Evolutionary conservation across 2,888 invertebrate species (phyloP), one percentile per base, ranked within the genome.

Genomic region (Ditula angustiorana): DNA sequence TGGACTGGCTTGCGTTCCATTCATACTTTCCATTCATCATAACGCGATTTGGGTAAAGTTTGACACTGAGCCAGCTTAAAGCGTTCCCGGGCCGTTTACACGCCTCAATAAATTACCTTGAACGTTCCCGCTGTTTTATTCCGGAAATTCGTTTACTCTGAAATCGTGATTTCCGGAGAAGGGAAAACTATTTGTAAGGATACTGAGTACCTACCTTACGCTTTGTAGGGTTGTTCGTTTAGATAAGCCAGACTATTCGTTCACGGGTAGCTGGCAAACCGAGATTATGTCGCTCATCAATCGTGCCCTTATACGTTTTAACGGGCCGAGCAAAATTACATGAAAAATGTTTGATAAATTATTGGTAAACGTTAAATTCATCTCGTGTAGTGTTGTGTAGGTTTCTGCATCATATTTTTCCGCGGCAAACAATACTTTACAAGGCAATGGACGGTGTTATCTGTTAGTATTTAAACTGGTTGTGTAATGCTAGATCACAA

Each of bases 11-110:
- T 0, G 41, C 49, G 57, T 52, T 52, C 41, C 63, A 53, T 59
- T 64, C 64, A 59, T 33, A 53, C 19, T 64, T 61, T 59, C 46
- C 64, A 64, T 64, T 64, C 44, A 63, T 63, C 50, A 52, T 58
- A 26, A 44, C 10, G 28, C 37, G 35, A 37, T 35, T 60, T 30
- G 61, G 47, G 30, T n/a, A 30, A 55, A 46, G 49, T 23, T 50
- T 57, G 37, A 56, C 56, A 33, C 35, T 35, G 35, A 35, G 63
- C 53, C 37, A 24, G 16, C 58, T 44, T 64, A 46, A 44, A 41
- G 57, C 52, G 19, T 44, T 30, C 44, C 33, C 44, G 21, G 47
- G 57, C 30, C 23, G 41, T 44, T 46, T 52, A 52, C 52, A 46
- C 26, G 61, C 23, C 26, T 24, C 26, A 64, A 59, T 59, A 64